Percentiles rank a stretch among this genome's conserved stretches.
Conservation (phyloP, 2,888 invertebrate species). For the Agriotes lineatus region DNA sequence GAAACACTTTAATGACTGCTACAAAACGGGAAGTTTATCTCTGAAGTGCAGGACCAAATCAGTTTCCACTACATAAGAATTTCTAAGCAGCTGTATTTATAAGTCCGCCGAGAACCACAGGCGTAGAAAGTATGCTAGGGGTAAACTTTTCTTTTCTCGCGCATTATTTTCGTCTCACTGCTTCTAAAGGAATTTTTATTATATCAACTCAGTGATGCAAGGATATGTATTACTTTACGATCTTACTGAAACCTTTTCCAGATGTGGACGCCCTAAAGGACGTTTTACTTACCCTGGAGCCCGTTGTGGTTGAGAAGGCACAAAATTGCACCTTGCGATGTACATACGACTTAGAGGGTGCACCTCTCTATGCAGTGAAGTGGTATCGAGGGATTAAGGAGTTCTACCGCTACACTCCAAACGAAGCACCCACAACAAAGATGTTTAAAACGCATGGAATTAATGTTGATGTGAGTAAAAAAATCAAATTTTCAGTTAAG, state of each 20-base stretch:
- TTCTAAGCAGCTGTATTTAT: too few relatives aligned
- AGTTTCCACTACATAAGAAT: too few relatives aligned
- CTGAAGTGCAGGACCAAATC: too few relatives aligned
- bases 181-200: conserved; percentile 10
- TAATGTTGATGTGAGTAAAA: conserved; percentile 86
- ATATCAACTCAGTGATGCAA: not conserved
- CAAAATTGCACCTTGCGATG: conserved; percentile 79
- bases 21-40: too few relatives aligned
- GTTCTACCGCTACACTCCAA: conserved; percentile 86
- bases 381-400: conserved; percentile 88
- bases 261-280: conserved; percentile 78
- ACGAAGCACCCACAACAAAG: conserved; percentile 79
- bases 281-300: conserved; percentile 79
- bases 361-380: conserved; percentile 85
- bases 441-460: conserved; percentile 82
- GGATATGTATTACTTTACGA: not conserved
- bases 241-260: conserved; percentile 48
- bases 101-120: not conserved
- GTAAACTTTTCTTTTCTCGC: conserved; percentile 9
- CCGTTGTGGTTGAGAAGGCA: conserved; percentile 77
- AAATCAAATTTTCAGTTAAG: too few relatives aligned
- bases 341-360: conserved; percentile 81
- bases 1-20: too few relatives aligned
- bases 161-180: conserved; percentile 4
- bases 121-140: not conserved